Base-by-base conservation (phyloP, 2,888 invertebrate species). In the Drosophila algonquin region DNA sequence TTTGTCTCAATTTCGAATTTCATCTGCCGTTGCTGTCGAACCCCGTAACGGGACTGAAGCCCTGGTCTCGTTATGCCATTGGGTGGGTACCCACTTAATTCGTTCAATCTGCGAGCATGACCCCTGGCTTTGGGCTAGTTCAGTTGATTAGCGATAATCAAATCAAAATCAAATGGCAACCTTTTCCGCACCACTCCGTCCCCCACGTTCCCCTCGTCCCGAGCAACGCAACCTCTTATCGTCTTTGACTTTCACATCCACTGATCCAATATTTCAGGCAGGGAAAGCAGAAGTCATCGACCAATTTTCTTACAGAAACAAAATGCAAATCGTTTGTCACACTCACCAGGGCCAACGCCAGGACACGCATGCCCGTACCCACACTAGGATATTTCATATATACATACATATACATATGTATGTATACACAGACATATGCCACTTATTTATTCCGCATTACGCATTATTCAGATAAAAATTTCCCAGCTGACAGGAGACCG, bases 281-380 rank as follows among this genome's bases (percentile, higher is more conserved):
- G 45, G 68, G 16, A 60, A 32, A 50, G 55, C 57, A 53, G 67
- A 75, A 86, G 81, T 72, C 84, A 81, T 69, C 59, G 63, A 62
- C 61, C 81, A 72, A 71, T 81, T 71, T 79, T 63, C 46, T 51
- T 7, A 32, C 24, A 16, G 75, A 79, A 85, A 80, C 83, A 82
- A 87, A 81, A 85, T 81, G 81, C 80, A 87, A 85, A 87, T 87
- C 86, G 86, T 85, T 75, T 86, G 86, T 82, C 88, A 87, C 75
- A 80, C 67, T 67, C 85, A 69, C 70, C n/a, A 61, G n/a, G 1
- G 2, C 27, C 27, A 27, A 7, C 8, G 7, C 30, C 30, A 30
- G 30, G 2, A 30, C 18, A 32, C 24, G 21, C 21, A 8, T 14
- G 4, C 16, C 8, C 21, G 18, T 40, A 67, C 47, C 40, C 18